These are phyloP conservation scores for Dendrolimus houi DNA, from an alignment of 2,888 invertebrate genomes.

Conservation along the genomic window DNA sequence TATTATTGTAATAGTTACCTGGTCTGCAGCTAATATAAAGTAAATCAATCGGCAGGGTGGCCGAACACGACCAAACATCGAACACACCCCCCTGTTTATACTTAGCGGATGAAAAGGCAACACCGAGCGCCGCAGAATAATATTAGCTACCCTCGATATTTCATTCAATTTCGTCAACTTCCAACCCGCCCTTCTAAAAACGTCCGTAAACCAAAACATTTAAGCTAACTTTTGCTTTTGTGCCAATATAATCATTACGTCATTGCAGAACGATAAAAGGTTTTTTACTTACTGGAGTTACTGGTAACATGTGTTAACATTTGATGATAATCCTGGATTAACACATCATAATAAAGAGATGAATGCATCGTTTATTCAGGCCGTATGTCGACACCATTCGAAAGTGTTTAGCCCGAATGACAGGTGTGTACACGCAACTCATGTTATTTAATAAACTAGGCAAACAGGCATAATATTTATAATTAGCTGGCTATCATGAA, in stretches of 20 bases:
- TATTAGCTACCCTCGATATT: conserved; percentile 74
- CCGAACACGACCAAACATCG: conserved; percentile 60
- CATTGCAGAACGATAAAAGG: conserved; percentile 7
- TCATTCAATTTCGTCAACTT: conserved; percentile 52
- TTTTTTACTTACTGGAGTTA: conserved; percentile 73
- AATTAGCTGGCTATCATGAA: not conserved
- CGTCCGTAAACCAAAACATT: conserved; percentile 23
- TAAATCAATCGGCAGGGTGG: conserved; percentile 64
- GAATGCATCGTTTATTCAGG: conserved; percentile 68
- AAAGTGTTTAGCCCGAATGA: conserved; percentile 51
- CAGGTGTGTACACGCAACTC: conserved; percentile 63
- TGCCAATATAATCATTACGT: conserved; percentile 5
- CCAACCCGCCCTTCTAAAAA: conserved; percentile 22
- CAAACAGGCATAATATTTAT: conserved; percentile 7
- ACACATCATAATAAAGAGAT: conserved; percentile 76
- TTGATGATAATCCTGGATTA: conserved; percentile 75
- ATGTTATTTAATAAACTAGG: conserved; percentile 39
- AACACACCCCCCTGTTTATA: conserved; percentile 75
- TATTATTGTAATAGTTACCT: not conserved
- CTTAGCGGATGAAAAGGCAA: conserved; percentile 76
- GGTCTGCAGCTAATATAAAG: conserved; percentile 38
- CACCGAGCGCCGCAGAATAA: conserved; percentile 74
- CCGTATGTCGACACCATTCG: conserved; percentile 65
- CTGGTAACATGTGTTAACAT: conserved; percentile 76
- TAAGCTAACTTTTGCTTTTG: conserved; percentile 31